Evolutionary conservation across 2,888 invertebrate genomes (phyloP).

Genomic region (Callimorpha dominula): DNA sequence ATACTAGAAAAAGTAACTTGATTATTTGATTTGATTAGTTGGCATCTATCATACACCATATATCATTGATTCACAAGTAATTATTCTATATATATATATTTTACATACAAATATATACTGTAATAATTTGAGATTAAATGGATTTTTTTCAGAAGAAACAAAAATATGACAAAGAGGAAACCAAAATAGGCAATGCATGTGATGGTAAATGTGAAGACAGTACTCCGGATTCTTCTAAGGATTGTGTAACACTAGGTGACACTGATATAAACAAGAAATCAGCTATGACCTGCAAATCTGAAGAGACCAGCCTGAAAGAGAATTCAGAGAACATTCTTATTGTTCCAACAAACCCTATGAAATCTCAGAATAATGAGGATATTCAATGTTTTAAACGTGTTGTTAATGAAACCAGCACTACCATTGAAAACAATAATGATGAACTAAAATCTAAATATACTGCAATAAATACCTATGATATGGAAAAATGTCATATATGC

Average conservation of each 20-base stretch:
- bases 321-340: not conserved
- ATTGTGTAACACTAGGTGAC: not conserved
- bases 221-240: not conserved
- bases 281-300: not conserved
- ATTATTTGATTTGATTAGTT: too few relatives aligned
- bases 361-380: not conserved
- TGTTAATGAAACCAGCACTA: slow-evolving; percentile 16
- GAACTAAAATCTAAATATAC: slow-evolving; percentile 24
- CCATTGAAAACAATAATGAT: slow-evolving; percentile 25
- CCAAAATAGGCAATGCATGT: not conserved
- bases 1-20: too few relatives aligned
- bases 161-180: slow-evolving; percentile 45
- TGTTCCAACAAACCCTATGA: not conserved
- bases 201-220: not conserved
- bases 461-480: slow-evolving; percentile 46
- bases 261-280: slow-evolving; percentile 6
- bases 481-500: slow-evolving; percentile 79
- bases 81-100: too few relatives aligned
- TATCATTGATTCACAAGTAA: too few relatives aligned
- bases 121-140: too few relatives aligned
- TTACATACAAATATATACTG: too few relatives aligned
- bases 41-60: too few relatives aligned
- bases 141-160: slow-evolving; percentile 68
- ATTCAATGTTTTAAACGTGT: not conserved
- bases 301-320: not conserved